Conservation (phyloP, 2,113 vertebrate species). For the Pipra filicauda region DNA sequence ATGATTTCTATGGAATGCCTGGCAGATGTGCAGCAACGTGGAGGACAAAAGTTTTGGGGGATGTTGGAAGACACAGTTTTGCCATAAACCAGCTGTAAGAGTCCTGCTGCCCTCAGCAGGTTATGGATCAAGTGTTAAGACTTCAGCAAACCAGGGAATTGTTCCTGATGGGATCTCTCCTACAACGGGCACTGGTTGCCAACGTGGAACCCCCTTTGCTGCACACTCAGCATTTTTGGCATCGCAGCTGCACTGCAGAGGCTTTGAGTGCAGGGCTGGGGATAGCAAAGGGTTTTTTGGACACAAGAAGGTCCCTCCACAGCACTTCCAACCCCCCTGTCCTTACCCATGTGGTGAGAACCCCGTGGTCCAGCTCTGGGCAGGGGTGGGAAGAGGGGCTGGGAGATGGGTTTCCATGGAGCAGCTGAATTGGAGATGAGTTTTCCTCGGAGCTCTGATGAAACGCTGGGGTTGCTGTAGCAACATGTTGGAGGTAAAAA, state of each 20-base stretch:
- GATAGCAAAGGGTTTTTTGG: not conserved
- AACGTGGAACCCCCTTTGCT: fast-evolving
- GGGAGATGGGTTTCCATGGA: not conserved
- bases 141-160: not conserved
- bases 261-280: not conserved
- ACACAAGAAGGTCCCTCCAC: not conserved
- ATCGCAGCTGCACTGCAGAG: not conserved
- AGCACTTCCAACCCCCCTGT: fast-evolving
- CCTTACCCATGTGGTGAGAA: not conserved
- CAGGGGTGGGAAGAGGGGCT: not conserved
- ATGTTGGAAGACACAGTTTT: fast-evolving
- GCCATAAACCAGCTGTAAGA: too few relatives aligned
- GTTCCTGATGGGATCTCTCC: not conserved
- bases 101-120: not conserved
- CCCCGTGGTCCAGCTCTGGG: not conserved
- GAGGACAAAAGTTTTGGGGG: not conserved
- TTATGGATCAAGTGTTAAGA: not conserved
- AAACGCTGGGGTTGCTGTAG: conserved; percentile 25
- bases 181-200: fast-evolving
- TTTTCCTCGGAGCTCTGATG: not conserved
- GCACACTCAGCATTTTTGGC: fast-evolving
- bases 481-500: not conserved
- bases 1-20: not conserved
- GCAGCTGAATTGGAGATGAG: not conserved
- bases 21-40: not conserved